Percentiles rank a stretch among this genome's conserved stretches.
phyloP scores from a whole-genome alignment of 2,888 invertebrate species.

The Cotesia congregata region DNA sequence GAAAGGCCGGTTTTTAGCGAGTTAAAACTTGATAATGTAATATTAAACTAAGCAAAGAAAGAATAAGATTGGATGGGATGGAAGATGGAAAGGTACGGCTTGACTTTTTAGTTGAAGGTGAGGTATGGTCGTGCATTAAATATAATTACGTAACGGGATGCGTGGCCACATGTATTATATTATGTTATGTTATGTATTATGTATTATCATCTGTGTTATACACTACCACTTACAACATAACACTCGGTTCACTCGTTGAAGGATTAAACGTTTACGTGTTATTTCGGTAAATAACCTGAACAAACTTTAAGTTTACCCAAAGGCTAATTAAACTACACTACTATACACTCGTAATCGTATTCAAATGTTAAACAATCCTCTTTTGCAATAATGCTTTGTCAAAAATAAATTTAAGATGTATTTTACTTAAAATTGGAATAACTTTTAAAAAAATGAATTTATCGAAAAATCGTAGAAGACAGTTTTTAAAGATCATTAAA shows the following conservation, averaged over 20 bases:
- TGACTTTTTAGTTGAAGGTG: slow-evolving; percentile 39
- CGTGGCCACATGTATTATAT: slow-evolving; percentile 41
- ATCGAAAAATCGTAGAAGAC: too few species aligned
- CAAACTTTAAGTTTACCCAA: slow-evolving; percentile 1
- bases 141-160: slow-evolving; percentile 50
- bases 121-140: slow-evolving; percentile 39
- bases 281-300: not conserved
- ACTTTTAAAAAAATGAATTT: too few species aligned
- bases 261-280: slow-evolving; percentile 25
- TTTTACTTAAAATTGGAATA: too few species aligned
- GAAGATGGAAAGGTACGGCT: not conserved
- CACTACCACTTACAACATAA: slow-evolving; percentile 26
- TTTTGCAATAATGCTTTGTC: not conserved
- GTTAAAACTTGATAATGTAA: too few species aligned
- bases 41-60: slow-evolving; percentile 33
- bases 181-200: slow-evolving; percentile 11
- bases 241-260: slow-evolving; percentile 28
- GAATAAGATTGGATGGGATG: slow-evolving; percentile 41
- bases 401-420: too few species aligned
- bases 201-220: slow-evolving; percentile 44
- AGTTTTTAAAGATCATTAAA: too few species aligned
- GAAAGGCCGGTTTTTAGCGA: too few species aligned
- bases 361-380: not conserved
- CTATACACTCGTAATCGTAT: not conserved
- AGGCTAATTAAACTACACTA: slow-evolving; percentile 17